Evolutionary conservation across 2,797 vertebrate species (phyloP).

Genomic region (Lagocephalus sceleratus): DNA sequence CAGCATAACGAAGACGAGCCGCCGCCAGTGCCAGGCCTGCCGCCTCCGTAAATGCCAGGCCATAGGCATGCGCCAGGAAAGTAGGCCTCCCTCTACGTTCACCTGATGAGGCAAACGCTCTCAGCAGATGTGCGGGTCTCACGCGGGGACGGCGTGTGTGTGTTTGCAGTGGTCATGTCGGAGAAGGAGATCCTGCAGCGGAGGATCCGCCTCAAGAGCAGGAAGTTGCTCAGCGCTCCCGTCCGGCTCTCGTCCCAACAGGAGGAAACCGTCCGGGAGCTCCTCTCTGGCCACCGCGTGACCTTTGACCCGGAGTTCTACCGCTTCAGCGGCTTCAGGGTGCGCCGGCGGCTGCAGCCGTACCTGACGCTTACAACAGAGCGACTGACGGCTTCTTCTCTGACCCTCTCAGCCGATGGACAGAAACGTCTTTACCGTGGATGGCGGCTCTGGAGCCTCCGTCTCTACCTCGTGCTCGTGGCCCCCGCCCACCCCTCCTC

Average conservation of each 20-base stretch:
- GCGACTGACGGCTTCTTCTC: neutral
- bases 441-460: conserved; percentile 14
- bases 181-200: conserved; percentile 75
- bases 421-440: conserved; percentile 40
- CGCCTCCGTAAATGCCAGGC: conserved; percentile 80
- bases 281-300: conserved; percentile 67
- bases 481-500: conserved; percentile 6
- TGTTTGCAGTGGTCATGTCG: conserved; percentile 81
- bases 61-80: conserved; percentile 79
- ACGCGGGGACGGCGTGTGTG: too few species aligned
- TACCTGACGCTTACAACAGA: conserved; percentile 1
- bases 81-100: conserved; percentile 57
- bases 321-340: conserved; percentile 75
- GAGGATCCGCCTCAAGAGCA: conserved; percentile 71
- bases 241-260: conserved; percentile 68
- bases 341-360: conserved; percentile 11
- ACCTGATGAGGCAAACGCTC: too few species aligned
- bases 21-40: conserved; percentile 81
- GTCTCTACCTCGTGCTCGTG: conserved; percentile 1
- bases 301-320: conserved; percentile 77
- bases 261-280: conserved; percentile 65
- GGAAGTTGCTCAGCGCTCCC: conserved; percentile 39
- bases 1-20: conserved; percentile 76
- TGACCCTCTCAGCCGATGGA: conserved; percentile 62
- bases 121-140: too few species aligned